Percentiles rank a stretch among this genome's conserved stretches.
Evolutionary conservation across 1,140 invertebrate species (phyloP).

Genomic region (Drosophila gunungcola): DNA sequence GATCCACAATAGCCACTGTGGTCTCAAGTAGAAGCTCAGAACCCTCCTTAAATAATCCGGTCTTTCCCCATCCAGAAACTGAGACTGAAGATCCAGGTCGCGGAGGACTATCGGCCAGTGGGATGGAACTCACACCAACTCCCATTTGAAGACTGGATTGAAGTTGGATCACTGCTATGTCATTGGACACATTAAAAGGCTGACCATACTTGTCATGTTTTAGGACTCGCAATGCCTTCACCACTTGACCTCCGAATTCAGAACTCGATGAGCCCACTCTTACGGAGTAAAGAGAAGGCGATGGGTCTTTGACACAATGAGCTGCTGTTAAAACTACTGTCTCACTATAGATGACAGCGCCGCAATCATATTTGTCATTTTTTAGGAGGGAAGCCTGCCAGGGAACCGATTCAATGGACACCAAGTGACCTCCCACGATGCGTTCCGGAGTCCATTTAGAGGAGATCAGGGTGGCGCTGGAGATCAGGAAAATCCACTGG

Average conservation of each 20-base stretch:
- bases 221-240: background rate
- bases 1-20: background rate
- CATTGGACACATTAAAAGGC: slow-evolving; percentile 17
- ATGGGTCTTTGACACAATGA: background rate
- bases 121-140: background rate
- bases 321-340: slow-evolving; percentile 15
- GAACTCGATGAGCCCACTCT: slow-evolving; percentile 6
- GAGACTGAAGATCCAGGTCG: background rate
- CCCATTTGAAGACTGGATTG: background rate
- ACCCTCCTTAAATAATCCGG: background rate
- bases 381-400: slow-evolving; percentile 13
- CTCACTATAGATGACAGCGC: slow-evolving; percentile 9
- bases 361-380: background rate
- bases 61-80: slow-evolving; percentile 81
- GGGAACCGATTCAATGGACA: slow-evolving; percentile 5
- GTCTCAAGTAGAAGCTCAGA: no score
- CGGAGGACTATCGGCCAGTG: background rate
- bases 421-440: slow-evolving; percentile 5
- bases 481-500: slow-evolving; percentile 8
- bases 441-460: slow-evolving; percentile 4
- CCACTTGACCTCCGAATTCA: background rate
- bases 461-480: background rate
- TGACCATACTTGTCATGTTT: background rate
- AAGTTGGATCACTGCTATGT: slow-evolving; percentile 55
- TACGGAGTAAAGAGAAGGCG: background rate